Conservation (phyloP, 1,140 invertebrate species). For the Zaprionus capensis region DNA sequence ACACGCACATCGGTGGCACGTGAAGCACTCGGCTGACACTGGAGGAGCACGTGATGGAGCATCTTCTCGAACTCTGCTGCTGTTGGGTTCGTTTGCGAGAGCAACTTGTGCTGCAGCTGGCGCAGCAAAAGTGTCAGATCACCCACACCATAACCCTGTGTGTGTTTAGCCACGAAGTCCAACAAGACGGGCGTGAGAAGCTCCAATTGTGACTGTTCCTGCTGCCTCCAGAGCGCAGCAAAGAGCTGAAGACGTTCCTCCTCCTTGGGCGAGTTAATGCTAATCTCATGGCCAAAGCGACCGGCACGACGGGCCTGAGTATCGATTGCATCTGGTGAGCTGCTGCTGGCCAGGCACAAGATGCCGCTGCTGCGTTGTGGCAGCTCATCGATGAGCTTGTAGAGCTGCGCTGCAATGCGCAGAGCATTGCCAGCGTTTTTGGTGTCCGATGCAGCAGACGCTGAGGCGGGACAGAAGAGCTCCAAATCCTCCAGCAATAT, state of each 20-base stretch:
- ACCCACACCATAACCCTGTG: constrained; percentile 70
- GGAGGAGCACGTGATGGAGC: constrained; percentile 30
- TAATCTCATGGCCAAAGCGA: constrained; percentile 81
- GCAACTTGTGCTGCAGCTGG: constrained; percentile 48
- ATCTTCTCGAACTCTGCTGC: constrained; percentile 35
- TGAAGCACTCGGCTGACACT: constrained; percentile 85
- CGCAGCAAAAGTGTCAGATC: constrained; percentile 65
- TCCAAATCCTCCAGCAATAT: constrained; percentile 83
- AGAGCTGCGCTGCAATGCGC: constrained; percentile 75
- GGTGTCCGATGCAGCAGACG: constrained; percentile 16
- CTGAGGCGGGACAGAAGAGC: constrained; percentile 70
- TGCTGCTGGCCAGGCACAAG: constrained; percentile 84
- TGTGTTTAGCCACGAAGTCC: constrained; percentile 63
- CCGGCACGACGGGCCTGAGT: constrained; percentile 75
- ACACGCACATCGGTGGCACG: constrained; percentile 86
- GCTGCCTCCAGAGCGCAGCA: constrained; percentile 23
- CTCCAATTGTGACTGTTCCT: neutral
- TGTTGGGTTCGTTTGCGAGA: neutral
- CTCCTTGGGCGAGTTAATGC: constrained; percentile 88
- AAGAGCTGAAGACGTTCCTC: constrained; percentile 54
- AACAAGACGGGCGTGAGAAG: constrained; percentile 24
- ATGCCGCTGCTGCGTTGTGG: constrained; percentile 55
- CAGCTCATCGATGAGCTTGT: constrained; percentile 81
- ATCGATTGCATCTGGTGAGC: constrained; percentile 76
- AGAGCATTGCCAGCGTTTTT: constrained; percentile 59